Conservation (phyloP, 2,113 vertebrate species). For the Gasterosteus nipponicus region DNA sequence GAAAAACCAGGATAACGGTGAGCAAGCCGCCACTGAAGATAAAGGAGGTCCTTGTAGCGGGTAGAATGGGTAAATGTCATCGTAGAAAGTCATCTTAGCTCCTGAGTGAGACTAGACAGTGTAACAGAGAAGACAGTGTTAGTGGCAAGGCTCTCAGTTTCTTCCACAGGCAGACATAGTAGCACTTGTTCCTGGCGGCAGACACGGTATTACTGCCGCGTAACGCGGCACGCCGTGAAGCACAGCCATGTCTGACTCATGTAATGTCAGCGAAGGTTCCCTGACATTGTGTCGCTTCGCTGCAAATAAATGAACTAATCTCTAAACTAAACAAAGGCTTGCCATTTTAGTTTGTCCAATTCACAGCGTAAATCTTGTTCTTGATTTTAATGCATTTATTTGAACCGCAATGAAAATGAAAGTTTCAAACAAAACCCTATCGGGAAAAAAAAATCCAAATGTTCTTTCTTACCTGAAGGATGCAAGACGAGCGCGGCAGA, state of each 20-base stretch:
- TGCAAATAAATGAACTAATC: slow-evolving; percentile 5
- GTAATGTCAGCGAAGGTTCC: not conserved
- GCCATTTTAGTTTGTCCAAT: not conserved
- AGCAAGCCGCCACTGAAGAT: slow-evolving; percentile 82
- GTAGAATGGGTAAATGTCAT: slow-evolving; percentile 91
- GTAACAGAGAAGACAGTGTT: slow-evolving; percentile 78
- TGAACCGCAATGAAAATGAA: not conserved
- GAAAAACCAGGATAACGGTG: slow-evolving; percentile 88
- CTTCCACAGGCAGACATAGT: slow-evolving; percentile 72
- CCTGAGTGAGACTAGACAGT: slow-evolving; percentile 60
- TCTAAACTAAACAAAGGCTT: not conserved
- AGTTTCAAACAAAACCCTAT: not conserved
- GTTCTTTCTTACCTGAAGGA: slow-evolving; percentile 54
- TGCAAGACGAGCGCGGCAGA: slow-evolving; percentile 10
- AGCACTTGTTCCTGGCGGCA: slow-evolving; percentile 34
- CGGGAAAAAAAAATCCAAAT: not conserved
- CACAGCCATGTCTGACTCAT: not conserved
- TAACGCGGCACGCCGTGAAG: slow-evolving; percentile 23
- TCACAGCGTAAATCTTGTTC: slow-evolving; percentile 1
- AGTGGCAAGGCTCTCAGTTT: slow-evolving; percentile 71
- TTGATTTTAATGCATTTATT: not conserved
- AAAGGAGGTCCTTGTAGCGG: slow-evolving; percentile 79
- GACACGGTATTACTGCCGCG: slow-evolving; percentile 40
- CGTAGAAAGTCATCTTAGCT: slow-evolving; percentile 89
- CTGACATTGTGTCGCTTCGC: not conserved